phyloP scores from a whole-genome alignment of 2,797 vertebrate species.

The Spondyliosoma cantharus region DNA sequence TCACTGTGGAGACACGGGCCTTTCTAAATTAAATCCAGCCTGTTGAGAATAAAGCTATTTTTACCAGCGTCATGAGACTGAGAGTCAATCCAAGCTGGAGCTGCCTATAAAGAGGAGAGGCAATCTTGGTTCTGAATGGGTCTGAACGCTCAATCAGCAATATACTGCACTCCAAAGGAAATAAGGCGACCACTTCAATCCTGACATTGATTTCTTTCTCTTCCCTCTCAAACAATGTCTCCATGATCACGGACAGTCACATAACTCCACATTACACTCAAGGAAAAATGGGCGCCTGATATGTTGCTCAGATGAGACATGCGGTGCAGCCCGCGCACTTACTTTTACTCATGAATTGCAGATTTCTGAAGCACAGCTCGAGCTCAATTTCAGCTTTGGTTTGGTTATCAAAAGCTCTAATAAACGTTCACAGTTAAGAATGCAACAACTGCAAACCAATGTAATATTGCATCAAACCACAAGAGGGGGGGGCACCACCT shows the following conservation, averaged over 20 bases:
- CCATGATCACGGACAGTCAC: conserved; percentile 53
- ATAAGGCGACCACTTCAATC: conserved; percentile 74
- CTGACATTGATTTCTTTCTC: conserved; percentile 74
- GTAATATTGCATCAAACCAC: conserved; percentile 76
- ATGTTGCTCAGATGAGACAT: conserved; percentile 34
- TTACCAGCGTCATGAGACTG: conserved; percentile 80
- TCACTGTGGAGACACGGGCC: conserved; percentile 70
- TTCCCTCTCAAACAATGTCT: conserved; percentile 62
- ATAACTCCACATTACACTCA: conserved; percentile 51
- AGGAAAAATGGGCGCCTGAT: conserved; percentile 39
- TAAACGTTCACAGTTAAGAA: conserved; percentile 35
- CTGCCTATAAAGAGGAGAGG: conserved; percentile 77
- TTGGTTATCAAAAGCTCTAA: conserved; percentile 42
- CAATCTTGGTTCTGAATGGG: conserved; percentile 80
- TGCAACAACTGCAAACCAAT: conserved; percentile 53
- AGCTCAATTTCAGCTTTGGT: conserved; percentile 29
- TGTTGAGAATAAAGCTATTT: conserved; percentile 83
- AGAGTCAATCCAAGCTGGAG: conserved; percentile 79
- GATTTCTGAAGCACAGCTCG: conserved; percentile 35
- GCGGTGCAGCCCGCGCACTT: background rate
- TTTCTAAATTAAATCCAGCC: conserved; percentile 83
- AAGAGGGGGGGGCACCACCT: conserved; percentile 76
- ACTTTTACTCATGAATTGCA: conserved; percentile 26
- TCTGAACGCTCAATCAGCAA: conserved; percentile 80
- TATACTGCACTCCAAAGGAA: conserved; percentile 72